These are phyloP conservation scores for Polietes domitor DNA, from an alignment of 2,888 invertebrate species.

Conservation along the genomic window DNA sequence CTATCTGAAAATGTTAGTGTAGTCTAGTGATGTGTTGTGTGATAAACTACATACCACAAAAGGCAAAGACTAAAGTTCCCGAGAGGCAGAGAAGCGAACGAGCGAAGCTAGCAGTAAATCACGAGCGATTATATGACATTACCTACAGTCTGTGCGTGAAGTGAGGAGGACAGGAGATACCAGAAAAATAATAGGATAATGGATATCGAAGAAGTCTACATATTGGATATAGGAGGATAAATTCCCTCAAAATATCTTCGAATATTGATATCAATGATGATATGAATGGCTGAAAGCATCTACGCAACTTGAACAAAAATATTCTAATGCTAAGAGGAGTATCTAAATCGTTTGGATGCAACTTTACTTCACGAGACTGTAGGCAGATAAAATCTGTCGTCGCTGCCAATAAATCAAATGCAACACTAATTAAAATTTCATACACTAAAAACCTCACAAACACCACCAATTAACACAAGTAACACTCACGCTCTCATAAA, in stretches of 20 bases:
- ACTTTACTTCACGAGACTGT: conserved; percentile 24
- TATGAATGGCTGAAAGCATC: not conserved
- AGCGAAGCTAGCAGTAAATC: not conserved
- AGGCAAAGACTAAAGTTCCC: conserved; percentile 24
- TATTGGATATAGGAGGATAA: no score
- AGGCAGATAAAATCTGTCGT: conserved; percentile 31
- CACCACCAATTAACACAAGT: no score
- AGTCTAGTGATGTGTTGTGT: conserved; percentile 8
- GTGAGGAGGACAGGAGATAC: not conserved
- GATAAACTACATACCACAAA: conserved; percentile 23
- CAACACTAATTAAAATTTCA: no score
- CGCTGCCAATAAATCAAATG: not conserved
- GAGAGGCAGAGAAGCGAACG: not conserved
- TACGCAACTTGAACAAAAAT: no score
- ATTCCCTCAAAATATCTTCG: no score
- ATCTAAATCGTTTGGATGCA: not conserved
- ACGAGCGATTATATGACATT: conserved; percentile 10
- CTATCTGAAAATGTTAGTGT: conserved; percentile 29
- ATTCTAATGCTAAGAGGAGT: no score
- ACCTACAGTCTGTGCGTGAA: conserved; percentile 22
- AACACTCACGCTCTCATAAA: no score
- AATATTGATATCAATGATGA: not conserved
- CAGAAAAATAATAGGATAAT: no score
- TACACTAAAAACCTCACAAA: no score
- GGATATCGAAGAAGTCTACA: no score